Percentiles rank a stretch among this genome's conserved stretches.
Evolutionary conservation across 2,797 vertebrate species (phyloP).

Genomic region (Arnoldichthys spilopterus): DNA sequence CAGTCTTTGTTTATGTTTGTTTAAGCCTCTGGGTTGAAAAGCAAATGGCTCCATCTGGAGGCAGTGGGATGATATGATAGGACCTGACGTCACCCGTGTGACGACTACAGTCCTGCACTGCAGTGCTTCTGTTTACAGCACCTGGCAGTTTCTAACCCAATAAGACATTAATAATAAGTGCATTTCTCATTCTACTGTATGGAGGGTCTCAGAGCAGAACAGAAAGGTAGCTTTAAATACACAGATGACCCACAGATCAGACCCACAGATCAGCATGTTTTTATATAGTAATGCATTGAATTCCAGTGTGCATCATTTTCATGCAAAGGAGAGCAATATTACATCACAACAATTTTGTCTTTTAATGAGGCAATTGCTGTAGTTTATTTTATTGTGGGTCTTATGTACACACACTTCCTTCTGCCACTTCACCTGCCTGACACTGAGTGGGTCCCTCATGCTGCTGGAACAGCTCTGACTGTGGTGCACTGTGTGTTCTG

Average conservation of each 20-base stretch:
- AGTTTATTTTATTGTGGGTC: neutral
- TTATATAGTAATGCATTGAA: neutral
- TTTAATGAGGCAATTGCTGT: too few relatives aligned
- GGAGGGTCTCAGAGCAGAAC: neutral
- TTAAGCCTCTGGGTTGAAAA: neutral
- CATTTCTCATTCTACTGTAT: neutral
- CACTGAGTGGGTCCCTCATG: too few relatives aligned
- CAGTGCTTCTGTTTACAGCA: neutral
- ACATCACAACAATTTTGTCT: neutral
- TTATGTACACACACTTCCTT: too few relatives aligned
- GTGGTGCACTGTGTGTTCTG: too few relatives aligned
- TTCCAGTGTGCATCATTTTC: neutral
- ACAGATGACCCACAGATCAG: neutral
- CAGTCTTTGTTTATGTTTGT: neutral
- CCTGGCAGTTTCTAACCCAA: neutral
- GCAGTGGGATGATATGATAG: neutral
- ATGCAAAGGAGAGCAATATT: neutral
- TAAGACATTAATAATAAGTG: neutral
- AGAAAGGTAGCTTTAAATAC: neutral
- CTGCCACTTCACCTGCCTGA: too few relatives aligned
- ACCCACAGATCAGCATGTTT: too few relatives aligned
- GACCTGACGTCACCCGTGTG: neutral
- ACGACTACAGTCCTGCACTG: neutral
- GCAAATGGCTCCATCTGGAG: conserved; percentile 18
- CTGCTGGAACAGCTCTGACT: too few relatives aligned